These are phyloP conservation scores for Drosophila murphyi DNA, from an alignment of 1,140 invertebrate species.

Conservation along the genomic window DNA sequence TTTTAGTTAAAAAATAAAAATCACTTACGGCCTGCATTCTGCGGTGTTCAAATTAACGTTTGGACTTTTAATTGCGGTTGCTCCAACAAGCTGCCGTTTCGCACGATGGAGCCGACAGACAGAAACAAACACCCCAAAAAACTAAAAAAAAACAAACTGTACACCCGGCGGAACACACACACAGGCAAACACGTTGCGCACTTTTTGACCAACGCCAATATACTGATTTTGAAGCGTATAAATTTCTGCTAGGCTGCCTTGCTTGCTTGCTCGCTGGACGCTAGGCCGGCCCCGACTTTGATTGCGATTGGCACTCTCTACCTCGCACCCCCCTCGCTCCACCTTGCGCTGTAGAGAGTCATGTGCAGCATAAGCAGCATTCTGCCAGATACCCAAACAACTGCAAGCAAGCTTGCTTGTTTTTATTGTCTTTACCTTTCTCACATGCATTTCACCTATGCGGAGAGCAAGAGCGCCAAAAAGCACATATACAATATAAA, in stretches of 20 bases:
- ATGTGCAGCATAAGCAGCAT: slow-evolving; percentile 74
- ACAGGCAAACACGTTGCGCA: slow-evolving; percentile 64
- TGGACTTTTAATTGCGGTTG: slow-evolving; percentile 43
- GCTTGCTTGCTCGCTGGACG: slow-evolving; percentile 53
- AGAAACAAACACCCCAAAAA: slow-evolving; percentile 42
- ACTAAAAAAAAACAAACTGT: slow-evolving; percentile 22
- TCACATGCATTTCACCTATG: slow-evolving; percentile 43
- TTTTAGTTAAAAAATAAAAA: slow-evolving; percentile 12
- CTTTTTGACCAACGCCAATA: slow-evolving; percentile 63
- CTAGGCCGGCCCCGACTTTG: slow-evolving; percentile 40
- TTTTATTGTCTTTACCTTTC: slow-evolving; percentile 38
- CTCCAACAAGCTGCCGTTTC: slow-evolving; percentile 65
- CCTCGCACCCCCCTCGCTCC: background rate
- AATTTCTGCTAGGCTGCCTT: slow-evolving; percentile 39
- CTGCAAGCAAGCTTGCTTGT: slow-evolving; percentile 20
- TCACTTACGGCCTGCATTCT: slow-evolving; percentile 58
- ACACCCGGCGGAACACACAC: slow-evolving; percentile 13
- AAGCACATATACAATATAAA: slow-evolving; percentile 4
- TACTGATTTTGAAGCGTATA: slow-evolving; percentile 62
- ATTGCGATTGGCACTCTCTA: slow-evolving; percentile 28
- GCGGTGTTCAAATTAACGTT: slow-evolving; percentile 41
- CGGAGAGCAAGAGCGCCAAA: slow-evolving; percentile 24
- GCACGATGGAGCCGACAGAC: slow-evolving; percentile 51
- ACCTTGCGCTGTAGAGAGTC: slow-evolving; percentile 15
- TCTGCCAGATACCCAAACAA: slow-evolving; percentile 53